A percentile compares a stretch with the other conserved stretches of the same genome.
These are phyloP conservation scores for Phasia obesa DNA, from an alignment of 2,888 invertebrate species.

Conservation along the genomic window DNA sequence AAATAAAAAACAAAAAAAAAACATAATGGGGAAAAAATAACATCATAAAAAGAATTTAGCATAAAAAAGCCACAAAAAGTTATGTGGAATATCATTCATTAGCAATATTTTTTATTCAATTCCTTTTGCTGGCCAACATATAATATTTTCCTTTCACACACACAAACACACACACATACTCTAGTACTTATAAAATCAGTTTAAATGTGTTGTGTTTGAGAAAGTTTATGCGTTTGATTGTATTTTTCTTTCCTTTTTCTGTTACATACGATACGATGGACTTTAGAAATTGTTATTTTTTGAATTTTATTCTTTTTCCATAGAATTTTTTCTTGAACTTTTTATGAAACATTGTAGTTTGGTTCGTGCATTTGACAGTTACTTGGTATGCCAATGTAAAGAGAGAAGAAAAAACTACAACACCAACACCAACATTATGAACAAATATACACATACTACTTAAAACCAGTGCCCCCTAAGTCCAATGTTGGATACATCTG, in stretches of 20 bases:
- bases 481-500: conserved; percentile 44
- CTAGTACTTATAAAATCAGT: conserved; percentile 3
- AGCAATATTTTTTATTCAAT: conserved; percentile 60
- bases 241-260: conserved; percentile 12
- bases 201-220: conserved; percentile 2
- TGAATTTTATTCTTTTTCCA: conserved; percentile 22
- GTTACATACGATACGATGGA: conserved; percentile 32
- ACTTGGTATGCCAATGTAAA: conserved; percentile 51
- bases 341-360: conserved; percentile 40
- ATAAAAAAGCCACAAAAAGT: conserved; percentile 48
- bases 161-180: not conserved
- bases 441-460: conserved; percentile 18
- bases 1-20: too few relatives aligned
- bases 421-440: conserved; percentile 33
- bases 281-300: conserved; percentile 40
- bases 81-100: conserved; percentile 63
- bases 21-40: conserved; percentile 27
- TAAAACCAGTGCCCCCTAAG: conserved; percentile 31
- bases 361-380: conserved; percentile 63
- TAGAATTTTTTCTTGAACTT: conserved; percentile 11
- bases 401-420: not conserved
- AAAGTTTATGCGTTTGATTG: conserved; percentile 39
- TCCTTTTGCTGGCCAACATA: conserved; percentile 52
- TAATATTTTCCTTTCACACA: conserved; percentile 27
- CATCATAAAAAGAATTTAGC: conserved; percentile 42